Conservation (phyloP, 2,113 vertebrate genomes). For the Aleadryas rufinucha region DNA sequence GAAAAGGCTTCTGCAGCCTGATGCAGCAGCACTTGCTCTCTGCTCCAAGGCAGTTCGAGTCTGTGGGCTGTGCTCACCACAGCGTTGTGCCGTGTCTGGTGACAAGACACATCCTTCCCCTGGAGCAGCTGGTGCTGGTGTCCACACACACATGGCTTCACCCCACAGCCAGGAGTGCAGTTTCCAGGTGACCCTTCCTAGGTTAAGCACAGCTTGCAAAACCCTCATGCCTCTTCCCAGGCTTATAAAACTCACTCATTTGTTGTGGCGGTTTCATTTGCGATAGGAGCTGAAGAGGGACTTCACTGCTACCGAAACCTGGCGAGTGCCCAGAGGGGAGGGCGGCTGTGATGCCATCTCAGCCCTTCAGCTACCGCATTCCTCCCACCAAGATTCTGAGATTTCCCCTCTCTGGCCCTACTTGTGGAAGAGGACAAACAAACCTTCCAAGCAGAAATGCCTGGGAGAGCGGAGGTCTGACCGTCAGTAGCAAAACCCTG, state of each 20-base stretch:
- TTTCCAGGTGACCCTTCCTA: neutral
- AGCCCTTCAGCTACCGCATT: neutral
- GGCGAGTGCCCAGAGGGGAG: neutral
- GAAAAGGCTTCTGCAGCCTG: neutral
- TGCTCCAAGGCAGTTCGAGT: neutral
- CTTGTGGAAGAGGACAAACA: neutral
- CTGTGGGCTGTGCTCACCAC: neutral
- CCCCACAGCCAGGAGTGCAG: neutral
- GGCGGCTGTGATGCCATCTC: neutral
- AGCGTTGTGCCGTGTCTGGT: neutral
- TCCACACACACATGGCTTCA: neutral
- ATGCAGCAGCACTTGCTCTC: neutral
- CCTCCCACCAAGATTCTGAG: neutral
- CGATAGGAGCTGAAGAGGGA: neutral
- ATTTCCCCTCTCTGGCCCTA: neutral
- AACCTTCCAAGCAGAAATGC: neutral
- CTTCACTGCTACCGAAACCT: neutral
- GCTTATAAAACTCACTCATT: neutral
- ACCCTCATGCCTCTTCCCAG: neutral
- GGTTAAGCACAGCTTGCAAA: neutral
- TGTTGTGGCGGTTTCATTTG: neutral
- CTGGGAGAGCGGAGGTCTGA: neutral
- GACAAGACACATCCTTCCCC: accelerated
- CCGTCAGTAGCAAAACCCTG: accelerated
- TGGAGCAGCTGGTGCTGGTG: neutral